These are phyloP conservation scores for Erebia ligea DNA, from an alignment of 2,888 invertebrate species.

Conservation along the genomic window DNA sequence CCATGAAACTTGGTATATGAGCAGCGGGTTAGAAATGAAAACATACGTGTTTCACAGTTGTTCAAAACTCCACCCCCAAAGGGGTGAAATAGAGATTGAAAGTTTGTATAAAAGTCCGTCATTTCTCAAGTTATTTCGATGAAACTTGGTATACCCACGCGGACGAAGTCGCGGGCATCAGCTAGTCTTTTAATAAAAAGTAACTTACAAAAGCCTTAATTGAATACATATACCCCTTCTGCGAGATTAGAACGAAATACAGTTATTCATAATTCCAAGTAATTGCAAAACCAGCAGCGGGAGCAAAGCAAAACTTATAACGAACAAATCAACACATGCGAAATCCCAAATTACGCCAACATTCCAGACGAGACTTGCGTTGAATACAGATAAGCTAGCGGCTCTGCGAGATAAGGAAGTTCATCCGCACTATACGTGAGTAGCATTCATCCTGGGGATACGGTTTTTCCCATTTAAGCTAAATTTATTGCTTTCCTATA, in stretches of 20 bases:
- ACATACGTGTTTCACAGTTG: too few species aligned
- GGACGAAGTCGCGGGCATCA: too few species aligned
- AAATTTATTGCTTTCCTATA: slow-evolving; percentile 28
- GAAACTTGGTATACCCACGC: too few species aligned
- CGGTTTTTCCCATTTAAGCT: slow-evolving; percentile 37
- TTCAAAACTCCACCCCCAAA: too few species aligned
- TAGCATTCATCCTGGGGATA: slow-evolving; percentile 40
- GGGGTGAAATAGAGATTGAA: too few species aligned
- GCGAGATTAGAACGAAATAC: slow-evolving; percentile 37
- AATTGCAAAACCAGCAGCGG: slow-evolving; percentile 19
- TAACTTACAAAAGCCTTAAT: too few species aligned
- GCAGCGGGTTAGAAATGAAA: too few species aligned
- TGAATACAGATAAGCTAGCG: slow-evolving; percentile 58
- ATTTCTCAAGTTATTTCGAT: too few species aligned
- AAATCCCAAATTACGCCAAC: slow-evolving; percentile 61
- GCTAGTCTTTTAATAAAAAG: too few species aligned
- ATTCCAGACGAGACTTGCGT: slow-evolving; percentile 51
- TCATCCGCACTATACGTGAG: slow-evolving; percentile 54
- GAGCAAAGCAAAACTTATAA: slow-evolving; percentile 28
- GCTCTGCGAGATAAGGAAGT: slow-evolving; percentile 58
- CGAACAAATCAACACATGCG: slow-evolving; percentile 47
- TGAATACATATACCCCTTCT: not conserved
- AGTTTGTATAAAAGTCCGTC: too few species aligned
- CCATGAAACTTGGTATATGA: too few species aligned
- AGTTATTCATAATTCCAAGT: slow-evolving; percentile 16